Conservation (phyloP, 1,140 invertebrate genomes). For the Ips nitidus region DNA sequence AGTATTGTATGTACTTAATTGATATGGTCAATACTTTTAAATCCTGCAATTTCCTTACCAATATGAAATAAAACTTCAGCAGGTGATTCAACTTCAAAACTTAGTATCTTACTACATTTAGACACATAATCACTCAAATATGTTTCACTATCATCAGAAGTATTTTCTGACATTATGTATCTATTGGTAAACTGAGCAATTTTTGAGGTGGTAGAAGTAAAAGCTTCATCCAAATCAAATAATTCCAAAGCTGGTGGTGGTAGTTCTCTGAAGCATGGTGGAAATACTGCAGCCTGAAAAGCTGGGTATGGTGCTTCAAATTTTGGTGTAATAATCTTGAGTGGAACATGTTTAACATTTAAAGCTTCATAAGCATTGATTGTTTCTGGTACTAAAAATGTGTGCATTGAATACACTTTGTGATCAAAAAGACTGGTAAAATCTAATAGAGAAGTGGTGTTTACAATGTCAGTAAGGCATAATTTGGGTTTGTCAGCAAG, state of each 20-base stretch:
- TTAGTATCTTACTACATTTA: conserved; percentile 84
- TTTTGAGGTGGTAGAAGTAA: conserved; percentile 88
- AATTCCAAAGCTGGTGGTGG: conserved; percentile 90
- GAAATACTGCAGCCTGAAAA: conserved; percentile 93
- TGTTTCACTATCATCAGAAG: conserved; percentile 52
- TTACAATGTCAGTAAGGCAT: conserved; percentile 77
- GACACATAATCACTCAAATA: conserved; percentile 87
- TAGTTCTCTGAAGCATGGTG: conserved; percentile 93
- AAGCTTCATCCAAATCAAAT: conserved; percentile 97
- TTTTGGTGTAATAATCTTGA: conserved; percentile 92
- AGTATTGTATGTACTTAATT: neutral
- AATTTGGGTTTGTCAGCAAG: conserved; percentile 81
- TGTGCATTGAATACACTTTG: conserved; percentile 85
- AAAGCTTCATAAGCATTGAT: conserved; percentile 85
- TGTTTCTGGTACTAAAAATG: conserved; percentile 79
- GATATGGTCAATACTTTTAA: conserved; percentile 61
- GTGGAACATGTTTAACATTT: conserved; percentile 86
- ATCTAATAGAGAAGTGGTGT: conserved; percentile 68
- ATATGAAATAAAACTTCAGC: conserved; percentile 62
- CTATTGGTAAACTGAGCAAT: conserved; percentile 94
- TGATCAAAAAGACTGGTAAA: conserved; percentile 86
- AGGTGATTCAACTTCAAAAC: conserved; percentile 54
- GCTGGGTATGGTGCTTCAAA: conserved; percentile 97
- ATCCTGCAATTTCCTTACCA: conserved; percentile 62
- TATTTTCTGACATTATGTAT: conserved; percentile 65